Percentiles rank a stretch among this genome's conserved stretches.
Conservation (phyloP, 2,797 vertebrate species). For the Petrocephalus sullivani region DNA sequence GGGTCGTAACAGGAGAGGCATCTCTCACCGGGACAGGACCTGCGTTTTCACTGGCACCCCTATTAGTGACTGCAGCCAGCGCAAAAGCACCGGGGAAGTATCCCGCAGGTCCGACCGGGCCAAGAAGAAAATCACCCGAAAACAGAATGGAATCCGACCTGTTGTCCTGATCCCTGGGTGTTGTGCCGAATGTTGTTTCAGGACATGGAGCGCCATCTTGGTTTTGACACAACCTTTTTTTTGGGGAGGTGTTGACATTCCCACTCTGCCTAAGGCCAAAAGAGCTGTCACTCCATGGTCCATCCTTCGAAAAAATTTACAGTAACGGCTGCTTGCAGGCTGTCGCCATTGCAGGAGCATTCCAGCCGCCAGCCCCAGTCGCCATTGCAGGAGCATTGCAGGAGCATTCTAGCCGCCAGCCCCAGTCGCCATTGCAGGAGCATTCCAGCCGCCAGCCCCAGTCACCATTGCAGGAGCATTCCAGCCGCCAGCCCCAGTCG, state of each 20-base stretch:
- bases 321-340: background rate
- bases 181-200: conserved; percentile 14
- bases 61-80: background rate
- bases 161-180: background rate
- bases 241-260: background rate
- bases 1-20: conserved; percentile 18
- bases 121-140: background rate
- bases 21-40: background rate
- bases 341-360: background rate
- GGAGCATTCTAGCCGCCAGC: background rate
- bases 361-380: no score
- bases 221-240: background rate
- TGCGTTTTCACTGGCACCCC: background rate
- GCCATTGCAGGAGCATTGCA: background rate
- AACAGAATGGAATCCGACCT: background rate
- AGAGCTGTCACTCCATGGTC: conserved; percentile 21
- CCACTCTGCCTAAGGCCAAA: conserved; percentile 10
- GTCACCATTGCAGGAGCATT: background rate
- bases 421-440: background rate
- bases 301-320: conserved; percentile 6
- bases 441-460: no score
- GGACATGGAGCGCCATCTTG: background rate
- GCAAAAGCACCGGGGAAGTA: background rate
- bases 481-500: background rate
- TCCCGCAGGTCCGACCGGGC: no score